Conservation (phyloP, 2,113 vertebrate species). For the Tinamus guttatus region DNA sequence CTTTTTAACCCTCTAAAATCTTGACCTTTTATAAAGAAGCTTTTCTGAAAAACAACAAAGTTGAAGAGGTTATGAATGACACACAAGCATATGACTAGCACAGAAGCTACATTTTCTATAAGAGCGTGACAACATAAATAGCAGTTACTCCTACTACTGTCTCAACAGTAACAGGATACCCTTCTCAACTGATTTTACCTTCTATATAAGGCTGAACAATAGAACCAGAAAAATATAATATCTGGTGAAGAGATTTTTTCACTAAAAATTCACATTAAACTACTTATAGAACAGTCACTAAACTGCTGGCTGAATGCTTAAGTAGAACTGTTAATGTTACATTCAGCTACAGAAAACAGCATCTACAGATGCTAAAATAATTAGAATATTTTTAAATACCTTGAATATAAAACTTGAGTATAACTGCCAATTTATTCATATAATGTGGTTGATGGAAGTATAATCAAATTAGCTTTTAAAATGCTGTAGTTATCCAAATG, state of each 20-base stretch:
- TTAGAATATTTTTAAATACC: no score
- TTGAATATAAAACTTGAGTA: no score
- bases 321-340: background rate
- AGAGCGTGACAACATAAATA: background rate
- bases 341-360: conserved; percentile 33
- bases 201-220: background rate
- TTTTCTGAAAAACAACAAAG: background rate
- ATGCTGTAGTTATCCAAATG: background rate
- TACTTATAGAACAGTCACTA: background rate
- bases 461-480: background rate
- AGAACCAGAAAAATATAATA: background rate
- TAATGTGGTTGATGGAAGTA: background rate
- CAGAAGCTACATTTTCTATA: background rate
- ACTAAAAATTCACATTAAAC: background rate
- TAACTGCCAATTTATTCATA: conserved; percentile 18
- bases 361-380: conserved; percentile 21
- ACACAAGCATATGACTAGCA: background rate
- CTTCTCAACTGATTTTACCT: background rate
- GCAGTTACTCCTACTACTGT: background rate
- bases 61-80: background rate
- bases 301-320: background rate
- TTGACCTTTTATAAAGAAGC: background rate
- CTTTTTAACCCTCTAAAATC: background rate
- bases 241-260: no score
- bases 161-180: background rate